Evolutionary conservation across 1,140 invertebrate species (phyloP), one percentile per base, ranked within the genome.

Genomic region (Calosoma granatense): DNA sequence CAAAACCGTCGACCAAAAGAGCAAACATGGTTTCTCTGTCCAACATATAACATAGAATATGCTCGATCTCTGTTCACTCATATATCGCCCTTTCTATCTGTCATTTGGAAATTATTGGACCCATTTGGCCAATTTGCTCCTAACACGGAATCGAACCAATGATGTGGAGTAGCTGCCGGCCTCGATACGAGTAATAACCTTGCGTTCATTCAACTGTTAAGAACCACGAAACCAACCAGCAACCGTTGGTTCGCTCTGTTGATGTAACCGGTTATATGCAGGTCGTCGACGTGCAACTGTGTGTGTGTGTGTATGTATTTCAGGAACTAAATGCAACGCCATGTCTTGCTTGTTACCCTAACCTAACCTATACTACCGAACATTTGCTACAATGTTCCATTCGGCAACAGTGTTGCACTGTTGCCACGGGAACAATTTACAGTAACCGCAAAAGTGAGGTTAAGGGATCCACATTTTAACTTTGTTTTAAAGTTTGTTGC

Each of bases 91-190:
- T 11, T 6, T 17, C 51, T 4, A 53, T 53, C 51, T 53, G 51
- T 53, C 51, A 53, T 53, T 53, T 53, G 17, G 51, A 17, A 53
- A 53, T 53, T 53, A 53, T 53, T 53, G 51, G 51, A 21, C 51
- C 51, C 51, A 53, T 53, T 53, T 53, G 51, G 51, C 51, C 51
- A 53, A 53, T 53, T 53, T 53, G 51, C 51, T 53, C 51, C 51
- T 20, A 53, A 53, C 51, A 21, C 51, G 11, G 51, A 53, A 53
- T 20, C 51, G 51, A 53, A 53, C 51, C 51, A 53, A 53, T 22
- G 51, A 53, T 22, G 51, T 53, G 51, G 51, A 47, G 41, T 47
- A n/a, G 26, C 41, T 47, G 41, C 9, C 15, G 41, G 41, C 9
- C 17, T 12, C 20, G 17, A 3, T 47, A 17, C 51, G 17, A 21